Conservation (phyloP, 1,140 invertebrate species). For the Hyles euphorbiae region DNA sequence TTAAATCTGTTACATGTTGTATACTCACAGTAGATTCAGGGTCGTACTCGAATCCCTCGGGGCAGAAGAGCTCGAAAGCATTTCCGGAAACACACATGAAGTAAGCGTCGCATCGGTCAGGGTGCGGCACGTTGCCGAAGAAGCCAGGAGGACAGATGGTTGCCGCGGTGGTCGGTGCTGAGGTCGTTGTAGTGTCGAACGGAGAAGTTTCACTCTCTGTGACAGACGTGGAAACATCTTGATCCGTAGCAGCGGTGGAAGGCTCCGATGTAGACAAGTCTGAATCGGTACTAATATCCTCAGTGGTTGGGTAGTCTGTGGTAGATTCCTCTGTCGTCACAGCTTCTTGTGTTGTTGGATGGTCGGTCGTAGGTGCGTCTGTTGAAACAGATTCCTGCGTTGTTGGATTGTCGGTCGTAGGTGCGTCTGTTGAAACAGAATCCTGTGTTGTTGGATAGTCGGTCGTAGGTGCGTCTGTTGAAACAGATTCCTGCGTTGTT, state of each 20-base stretch:
- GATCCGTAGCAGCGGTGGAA: too few relatives aligned
- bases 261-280: too few relatives aligned
- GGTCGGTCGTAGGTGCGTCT: too few relatives aligned
- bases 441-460: too few relatives aligned
- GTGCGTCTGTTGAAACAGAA: too few relatives aligned
- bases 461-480: too few relatives aligned
- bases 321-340: background rate
- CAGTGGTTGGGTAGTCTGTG: constrained; percentile 1
- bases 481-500: too few relatives aligned
- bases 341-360: too few relatives aligned
- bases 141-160: constrained; percentile 1
- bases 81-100: background rate
- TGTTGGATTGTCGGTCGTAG: too few relatives aligned
- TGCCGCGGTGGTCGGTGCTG: background rate
- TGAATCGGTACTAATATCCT: constrained; percentile 4
- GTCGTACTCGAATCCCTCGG: constrained; percentile 7
- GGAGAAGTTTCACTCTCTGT: background rate
- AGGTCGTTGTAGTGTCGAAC: background rate
- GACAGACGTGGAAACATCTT: too few relatives aligned
- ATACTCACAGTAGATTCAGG: background rate
- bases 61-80: constrained; percentile 4
- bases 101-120: background rate
- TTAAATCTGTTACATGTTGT: too few relatives aligned
- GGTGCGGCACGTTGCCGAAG: constrained; percentile 11
- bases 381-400: too few relatives aligned